These are phyloP conservation scores for Archaeoteleia sp. DNA, from an alignment of 2,888 invertebrate species.

Conservation along the genomic window DNA sequence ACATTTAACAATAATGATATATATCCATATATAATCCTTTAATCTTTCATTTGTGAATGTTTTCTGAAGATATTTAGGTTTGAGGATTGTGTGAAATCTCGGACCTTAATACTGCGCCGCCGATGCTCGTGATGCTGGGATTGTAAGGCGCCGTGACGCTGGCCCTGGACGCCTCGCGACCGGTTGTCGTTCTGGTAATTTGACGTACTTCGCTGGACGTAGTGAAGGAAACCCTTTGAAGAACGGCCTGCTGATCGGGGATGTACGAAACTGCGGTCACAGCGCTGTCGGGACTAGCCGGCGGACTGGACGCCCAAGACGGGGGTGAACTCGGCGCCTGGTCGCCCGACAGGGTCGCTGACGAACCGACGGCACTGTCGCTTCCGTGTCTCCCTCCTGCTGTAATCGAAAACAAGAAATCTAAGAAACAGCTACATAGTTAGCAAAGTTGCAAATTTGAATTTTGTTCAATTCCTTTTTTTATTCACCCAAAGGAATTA, in stretches of 20 bases:
- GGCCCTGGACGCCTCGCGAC: constrained; percentile 62
- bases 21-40: too few species aligned
- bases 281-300: constrained; percentile 78
- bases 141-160: constrained; percentile 69
- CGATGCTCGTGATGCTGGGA: constrained; percentile 81
- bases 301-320: constrained; percentile 79
- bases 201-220: constrained; percentile 78
- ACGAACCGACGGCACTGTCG: constrained; percentile 82
- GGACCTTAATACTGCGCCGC: constrained; percentile 79
- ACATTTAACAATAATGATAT: too few species aligned
- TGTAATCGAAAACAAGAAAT: constrained; percentile 3
- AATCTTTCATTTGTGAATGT: too few species aligned
- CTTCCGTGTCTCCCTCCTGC: constrained; percentile 75
- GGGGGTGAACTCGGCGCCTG: constrained; percentile 78
- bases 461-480: too few species aligned
- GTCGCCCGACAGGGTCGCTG: constrained; percentile 77
- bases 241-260: constrained; percentile 75
- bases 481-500: too few species aligned
- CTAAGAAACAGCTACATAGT: neutral
- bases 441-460: neutral
- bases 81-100: too few species aligned
- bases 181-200: constrained; percentile 66
- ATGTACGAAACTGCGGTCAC: constrained; percentile 77
- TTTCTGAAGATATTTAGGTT: too few species aligned
- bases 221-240: constrained; percentile 80